Base-by-base conservation (phyloP, 2,113 vertebrate genomes). In the Oxyruncus cristatus region DNA sequence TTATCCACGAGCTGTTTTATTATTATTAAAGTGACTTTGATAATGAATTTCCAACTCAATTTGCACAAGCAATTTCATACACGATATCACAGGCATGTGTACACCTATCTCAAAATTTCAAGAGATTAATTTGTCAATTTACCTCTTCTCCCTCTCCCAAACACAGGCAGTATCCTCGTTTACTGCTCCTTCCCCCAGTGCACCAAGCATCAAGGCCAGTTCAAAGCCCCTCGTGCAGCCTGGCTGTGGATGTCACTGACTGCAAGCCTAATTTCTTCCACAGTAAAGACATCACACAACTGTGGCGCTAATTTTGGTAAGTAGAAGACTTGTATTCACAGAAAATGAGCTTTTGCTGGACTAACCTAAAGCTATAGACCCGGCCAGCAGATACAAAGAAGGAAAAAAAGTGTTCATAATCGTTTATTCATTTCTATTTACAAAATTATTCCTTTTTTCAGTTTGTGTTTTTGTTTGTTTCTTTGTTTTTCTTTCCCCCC, bases 51-150 rank as follows among this genome's bases (percentile, higher is more conserved):
- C 32, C 0, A 0, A 47, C 8, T 80, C 59, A 61, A 44, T 21
- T 30, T 37, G 7, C 26, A 16, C 46, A 52, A 93, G 7, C 30
- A 16, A 70, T 62, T 89, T 50, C 32, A 24, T 20, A n/a, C 15
- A 37, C 0, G 0, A 46, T 77, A 30, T 68, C 33, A 56, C 21
- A 24, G 18, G 14, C 32, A 30, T 2, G 20, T 35, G 18, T 18
- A 63, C 24, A 33, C 7, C 9, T 32, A 47, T 17, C 39, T 74
- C 59, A 67, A 78, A 71, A 62, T 30, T 16, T 49, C 37, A 37
- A 30, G 15, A 35, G 50, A 30, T 14, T 22, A 32, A 41, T 71
- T 70, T 42, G 24, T 9, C 59, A 80, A 6, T 21, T 28, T 74
- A 26, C 8, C 26, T 47, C 24, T 58, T 83, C 44, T 68, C 6